Percentiles rank a stretch among this genome's conserved stretches.
Evolutionary conservation across 2,888 invertebrate species (phyloP).

Genomic region (Brachyopa scutellaris): DNA sequence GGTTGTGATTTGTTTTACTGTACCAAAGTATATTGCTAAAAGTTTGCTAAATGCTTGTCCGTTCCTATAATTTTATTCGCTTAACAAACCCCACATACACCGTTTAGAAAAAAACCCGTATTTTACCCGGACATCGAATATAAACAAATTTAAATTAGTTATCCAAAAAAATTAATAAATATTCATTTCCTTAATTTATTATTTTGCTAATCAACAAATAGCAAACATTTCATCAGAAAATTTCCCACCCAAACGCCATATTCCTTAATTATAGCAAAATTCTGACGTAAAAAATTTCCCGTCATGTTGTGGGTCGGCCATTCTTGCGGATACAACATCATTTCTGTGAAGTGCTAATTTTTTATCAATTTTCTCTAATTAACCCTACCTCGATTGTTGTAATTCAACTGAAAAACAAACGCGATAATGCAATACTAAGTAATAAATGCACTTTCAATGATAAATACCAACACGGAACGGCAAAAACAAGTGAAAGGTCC

Average conservation of each 20-base stretch:
- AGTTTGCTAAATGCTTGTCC: background rate
- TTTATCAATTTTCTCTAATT: conserved; percentile 81
- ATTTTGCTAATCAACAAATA: background rate
- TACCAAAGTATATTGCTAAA: too few relatives aligned
- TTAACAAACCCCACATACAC: background rate
- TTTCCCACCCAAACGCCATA: conserved; percentile 44
- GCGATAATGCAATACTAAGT: conserved; percentile 47
- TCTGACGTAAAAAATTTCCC: conserved; percentile 70
- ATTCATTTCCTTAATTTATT: background rate
- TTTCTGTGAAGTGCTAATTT: conserved; percentile 84
- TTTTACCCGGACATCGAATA: too few relatives aligned
- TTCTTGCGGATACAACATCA: conserved; percentile 87
- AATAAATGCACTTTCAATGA: conserved; percentile 51
- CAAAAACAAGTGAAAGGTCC: conserved; percentile 55
- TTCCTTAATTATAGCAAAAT: conserved; percentile 56
- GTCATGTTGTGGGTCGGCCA: conserved; percentile 87
- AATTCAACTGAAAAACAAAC: conserved; percentile 65
- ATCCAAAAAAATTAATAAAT: background rate
- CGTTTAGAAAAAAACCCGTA: too few relatives aligned
- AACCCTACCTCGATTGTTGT: conserved; percentile 81
- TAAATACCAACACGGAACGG: conserved; percentile 50
- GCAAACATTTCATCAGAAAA: background rate
- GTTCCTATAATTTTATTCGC: conserved; percentile 5
- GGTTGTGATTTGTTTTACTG: too few relatives aligned
- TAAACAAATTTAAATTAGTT: background rate